Evolutionary conservation across 2,797 vertebrate species (phyloP).

Genomic region (Orientallactaga sibirica): DNA sequence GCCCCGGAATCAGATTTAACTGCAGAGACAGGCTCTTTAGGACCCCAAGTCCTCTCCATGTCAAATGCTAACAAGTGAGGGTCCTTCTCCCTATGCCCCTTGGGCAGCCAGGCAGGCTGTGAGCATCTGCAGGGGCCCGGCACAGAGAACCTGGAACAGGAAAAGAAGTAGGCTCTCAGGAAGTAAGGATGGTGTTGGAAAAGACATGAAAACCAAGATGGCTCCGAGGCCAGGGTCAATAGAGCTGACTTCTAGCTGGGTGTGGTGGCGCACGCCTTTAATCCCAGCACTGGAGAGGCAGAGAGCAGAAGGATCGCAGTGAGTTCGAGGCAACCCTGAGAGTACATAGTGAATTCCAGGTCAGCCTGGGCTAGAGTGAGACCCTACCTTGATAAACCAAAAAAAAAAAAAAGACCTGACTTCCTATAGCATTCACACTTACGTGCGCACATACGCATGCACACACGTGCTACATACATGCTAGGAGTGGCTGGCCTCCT

Average conservation of each 20-base stretch:
- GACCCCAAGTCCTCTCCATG: not conserved
- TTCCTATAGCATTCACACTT: accelerated
- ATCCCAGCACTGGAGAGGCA: too few species aligned
- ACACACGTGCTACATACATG: accelerated
- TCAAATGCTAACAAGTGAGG: not conserved
- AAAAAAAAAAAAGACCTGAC: too few species aligned
- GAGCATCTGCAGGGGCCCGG: not conserved
- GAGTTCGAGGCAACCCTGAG: too few species aligned
- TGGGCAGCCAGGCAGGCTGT: accelerated
- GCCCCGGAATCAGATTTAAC: not conserved
- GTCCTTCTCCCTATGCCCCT: not conserved
- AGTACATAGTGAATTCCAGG: too few species aligned
- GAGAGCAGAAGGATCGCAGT: too few species aligned
- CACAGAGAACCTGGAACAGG: not conserved
- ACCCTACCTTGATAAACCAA: too few species aligned
- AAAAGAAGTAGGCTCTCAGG: not conserved
- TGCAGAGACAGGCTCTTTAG: not conserved
- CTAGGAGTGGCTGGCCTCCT: not conserved
- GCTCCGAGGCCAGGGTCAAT: not conserved
- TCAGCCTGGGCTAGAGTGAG: too few species aligned
- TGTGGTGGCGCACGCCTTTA: too few species aligned
- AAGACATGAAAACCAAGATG: not conserved
- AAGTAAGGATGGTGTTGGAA: accelerated
- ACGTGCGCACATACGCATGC: not conserved
- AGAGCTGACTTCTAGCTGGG: not conserved